phyloP scores from a whole-genome alignment of 2,888 invertebrate genomes.

The Microplitis deprimator region DNA sequence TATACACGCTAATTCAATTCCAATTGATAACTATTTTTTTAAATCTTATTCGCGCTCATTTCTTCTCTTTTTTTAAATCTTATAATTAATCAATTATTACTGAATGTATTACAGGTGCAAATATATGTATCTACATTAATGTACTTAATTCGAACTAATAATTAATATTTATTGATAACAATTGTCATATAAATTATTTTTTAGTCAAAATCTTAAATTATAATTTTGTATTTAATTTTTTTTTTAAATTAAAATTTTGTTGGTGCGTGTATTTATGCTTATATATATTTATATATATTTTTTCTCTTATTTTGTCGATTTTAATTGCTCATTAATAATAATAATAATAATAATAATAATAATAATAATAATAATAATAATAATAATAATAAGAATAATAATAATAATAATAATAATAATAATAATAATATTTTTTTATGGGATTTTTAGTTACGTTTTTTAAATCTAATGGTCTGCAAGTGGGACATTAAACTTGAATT shows the following conservation, averaged over 20 bases:
- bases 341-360: too few species aligned
- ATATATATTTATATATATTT: neutral
- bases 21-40: constrained; percentile 39
- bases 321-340: neutral
- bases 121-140: constrained; percentile 46
- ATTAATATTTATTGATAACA: constrained; percentile 29
- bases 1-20: constrained; percentile 58
- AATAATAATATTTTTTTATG: too few species aligned
- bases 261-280: constrained; percentile 13
- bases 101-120: constrained; percentile 22
- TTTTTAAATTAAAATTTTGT: neutral
- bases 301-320: neutral
- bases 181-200: constrained; percentile 23
- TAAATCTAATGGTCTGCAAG: too few species aligned
- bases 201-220: neutral
- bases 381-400: too few species aligned
- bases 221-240: neutral
- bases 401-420: too few species aligned
- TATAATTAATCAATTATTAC: constrained; percentile 12
- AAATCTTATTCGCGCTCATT: constrained; percentile 23
- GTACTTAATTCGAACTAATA: constrained; percentile 20
- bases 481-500: too few species aligned
- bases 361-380: too few species aligned
- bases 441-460: too few species aligned
- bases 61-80: constrained; percentile 17